These are phyloP conservation scores for Pasiphila rectangulata DNA, from an alignment of 2,888 invertebrate genomes.

Conservation along the genomic window DNA sequence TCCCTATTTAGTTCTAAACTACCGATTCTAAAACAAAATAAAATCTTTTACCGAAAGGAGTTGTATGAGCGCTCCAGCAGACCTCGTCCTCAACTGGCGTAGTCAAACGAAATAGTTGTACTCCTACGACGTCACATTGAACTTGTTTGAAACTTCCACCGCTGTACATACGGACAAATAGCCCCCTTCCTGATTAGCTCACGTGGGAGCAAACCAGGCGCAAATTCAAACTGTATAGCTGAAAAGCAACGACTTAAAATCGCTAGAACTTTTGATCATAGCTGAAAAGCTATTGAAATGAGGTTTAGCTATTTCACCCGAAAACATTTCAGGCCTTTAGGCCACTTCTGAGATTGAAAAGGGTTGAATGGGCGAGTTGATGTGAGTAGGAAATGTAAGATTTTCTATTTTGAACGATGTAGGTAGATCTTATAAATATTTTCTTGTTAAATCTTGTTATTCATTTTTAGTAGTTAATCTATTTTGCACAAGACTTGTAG, in stretches of 20 bases:
- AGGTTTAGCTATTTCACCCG: not conserved
- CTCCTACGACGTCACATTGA: conserved; percentile 29
- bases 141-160: conserved; percentile 34
- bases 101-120: conserved; percentile 32
- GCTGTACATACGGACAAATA: conserved; percentile 29
- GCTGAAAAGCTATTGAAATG: not conserved
- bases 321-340: not conserved
- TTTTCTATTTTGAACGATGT: no score
- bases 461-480: no score
- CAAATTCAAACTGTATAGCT: not conserved
- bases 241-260: no score
- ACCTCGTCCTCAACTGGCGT: not conserved
- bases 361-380: not conserved
- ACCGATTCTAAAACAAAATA: no score
- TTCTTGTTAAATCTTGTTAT: no score
- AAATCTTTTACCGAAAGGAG: not conserved
- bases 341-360: not conserved
- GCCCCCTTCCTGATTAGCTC: conserved; percentile 29
- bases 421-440: not conserved
- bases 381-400: not conserved
- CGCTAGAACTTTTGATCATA: no score
- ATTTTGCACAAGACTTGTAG: no score
- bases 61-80: not conserved
- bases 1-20: no score
- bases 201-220: conserved; percentile 11